Percentiles rank a stretch among this genome's conserved stretches.
These are phyloP conservation scores for Hippoglossus hippoglossus DNA, from an alignment of 2,797 vertebrate species.

Conservation along the genomic window DNA sequence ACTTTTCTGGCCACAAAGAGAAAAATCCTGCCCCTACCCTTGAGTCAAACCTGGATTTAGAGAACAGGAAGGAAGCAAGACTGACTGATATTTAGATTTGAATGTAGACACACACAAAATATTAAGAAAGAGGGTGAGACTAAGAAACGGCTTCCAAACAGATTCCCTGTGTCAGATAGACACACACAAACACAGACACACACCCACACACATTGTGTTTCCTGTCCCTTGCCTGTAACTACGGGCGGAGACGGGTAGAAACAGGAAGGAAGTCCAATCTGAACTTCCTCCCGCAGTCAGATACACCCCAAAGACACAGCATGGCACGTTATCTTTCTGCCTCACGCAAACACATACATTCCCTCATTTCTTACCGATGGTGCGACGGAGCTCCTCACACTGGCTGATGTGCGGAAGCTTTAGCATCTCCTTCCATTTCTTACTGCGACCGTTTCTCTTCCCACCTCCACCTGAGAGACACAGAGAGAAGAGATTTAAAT, in stretches of 20 bases:
- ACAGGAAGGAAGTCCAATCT: conserved; percentile 84
- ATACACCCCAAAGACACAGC: conserved; percentile 73
- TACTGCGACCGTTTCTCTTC: conserved; percentile 91
- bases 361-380: conserved; percentile 81
- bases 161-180: conserved; percentile 42
- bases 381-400: conserved; percentile 87
- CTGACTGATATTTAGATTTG: conserved; percentile 32
- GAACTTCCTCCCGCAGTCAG: conserved; percentile 76
- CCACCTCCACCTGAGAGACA: conserved; percentile 85
- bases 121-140: conserved; percentile 20
- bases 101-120: conserved; percentile 3
- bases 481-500: conserved; percentile 25
- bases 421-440: conserved; percentile 95
- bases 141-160: conserved; percentile 30
- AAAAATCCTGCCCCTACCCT: conserved; percentile 17
- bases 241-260: conserved; percentile 78
- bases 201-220: conserved; percentile 51
- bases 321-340: conserved; percentile 58
- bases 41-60: conserved; percentile 35
- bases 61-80: conserved; percentile 30
- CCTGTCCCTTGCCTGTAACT: conserved; percentile 76
- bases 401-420: conserved; percentile 90
- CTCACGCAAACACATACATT: conserved; percentile 7
- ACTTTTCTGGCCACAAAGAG: conserved; percentile 38
- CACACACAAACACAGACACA: conserved; percentile 15